A percentile compares a stretch with the other conserved stretches of the same genome.
Conservation (phyloP, 2,113 vertebrate species). For the Nothoprocta perdicaria region DNA sequence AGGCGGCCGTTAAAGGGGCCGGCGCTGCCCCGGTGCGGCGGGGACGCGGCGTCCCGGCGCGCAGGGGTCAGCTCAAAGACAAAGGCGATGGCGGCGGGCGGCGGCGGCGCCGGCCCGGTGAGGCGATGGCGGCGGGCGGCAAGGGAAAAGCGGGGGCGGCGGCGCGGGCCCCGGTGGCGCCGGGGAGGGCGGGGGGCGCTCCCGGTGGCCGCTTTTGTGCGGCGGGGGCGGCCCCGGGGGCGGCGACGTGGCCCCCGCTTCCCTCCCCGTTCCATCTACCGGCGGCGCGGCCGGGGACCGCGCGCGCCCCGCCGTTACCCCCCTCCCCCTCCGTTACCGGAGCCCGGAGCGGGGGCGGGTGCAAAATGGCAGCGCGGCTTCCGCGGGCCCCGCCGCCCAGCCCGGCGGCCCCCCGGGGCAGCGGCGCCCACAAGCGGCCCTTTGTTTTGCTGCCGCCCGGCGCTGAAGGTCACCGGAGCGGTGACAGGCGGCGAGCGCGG, state of each 20-base stretch:
- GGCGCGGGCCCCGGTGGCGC: no score
- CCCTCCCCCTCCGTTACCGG: not conserved
- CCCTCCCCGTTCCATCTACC: no score
- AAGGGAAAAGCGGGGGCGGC: no score
- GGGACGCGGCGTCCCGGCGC: no score
- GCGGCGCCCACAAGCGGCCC: not conserved
- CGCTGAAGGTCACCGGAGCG: conserved; percentile 79
- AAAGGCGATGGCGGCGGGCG: no score
- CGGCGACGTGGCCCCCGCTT: not conserved
- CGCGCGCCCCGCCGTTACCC: not conserved
- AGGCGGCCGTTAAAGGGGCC: no score
- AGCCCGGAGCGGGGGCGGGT: not conserved
- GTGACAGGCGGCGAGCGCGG: not conserved
- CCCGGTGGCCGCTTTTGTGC: not conserved
- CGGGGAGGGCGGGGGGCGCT: no score
- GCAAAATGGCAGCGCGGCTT: not conserved
- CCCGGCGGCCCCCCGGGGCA: not conserved
- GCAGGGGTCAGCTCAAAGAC: no score
- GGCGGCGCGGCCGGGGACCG: not conserved
- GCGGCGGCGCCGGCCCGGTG: no score
- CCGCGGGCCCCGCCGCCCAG: not conserved
- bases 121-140: no score
- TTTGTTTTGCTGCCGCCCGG: conserved; percentile 62
- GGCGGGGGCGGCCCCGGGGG: no score
- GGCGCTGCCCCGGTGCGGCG: no score